Evolutionary conservation across 2,113 vertebrate species (phyloP), one percentile per base, ranked within the genome.

Genomic region (Hystrix cristata): DNA sequence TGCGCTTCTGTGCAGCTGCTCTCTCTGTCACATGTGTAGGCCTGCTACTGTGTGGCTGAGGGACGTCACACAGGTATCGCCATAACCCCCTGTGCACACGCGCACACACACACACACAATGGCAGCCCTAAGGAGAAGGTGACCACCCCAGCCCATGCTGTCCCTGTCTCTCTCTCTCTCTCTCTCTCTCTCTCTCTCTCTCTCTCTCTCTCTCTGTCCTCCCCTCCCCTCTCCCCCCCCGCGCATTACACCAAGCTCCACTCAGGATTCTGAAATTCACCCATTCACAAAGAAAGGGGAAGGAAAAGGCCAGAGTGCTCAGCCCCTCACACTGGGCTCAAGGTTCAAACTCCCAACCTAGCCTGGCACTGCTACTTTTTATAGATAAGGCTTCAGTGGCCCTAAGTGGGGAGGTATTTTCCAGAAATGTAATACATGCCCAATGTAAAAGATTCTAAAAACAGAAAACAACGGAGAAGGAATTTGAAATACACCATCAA

Each of bases 401-500:
- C 74, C 67, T 9, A 29, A 71, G 34, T 18, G 18, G n/a, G 46
- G 46, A 74, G 43, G 21, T 76, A 60, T 43, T 43, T 74, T 57
- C 62, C 46, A 57, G 29, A 85, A 88, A 88, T 38, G 55, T 43
- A 80, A 86, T 21, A 71, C 3, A 38, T 12, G n/a, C 55, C 90
- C 13, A 46, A 1, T 87, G 13, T 29, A 95, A 80, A 96, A 95
- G 57, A 90, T n/a, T 67, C 86, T 62, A 94, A 16, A 65, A 89
- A n/a, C 31, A 93, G 4, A 76, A 86, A 93, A 94, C 3, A 78
- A 27, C 27, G 74, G 86, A 83, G 43, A 48, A 92, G n/a, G 38
- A 92, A 59, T n/a, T 86, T 90, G 87, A 92, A 79, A 87, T 64
- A 7, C 27, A 92, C 43, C 14, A 93, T 79, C 27, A 83, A 86